A percentile compares a stretch with the other conserved stretches of the same genome.
phyloP scores from a whole-genome alignment of 1,140 invertebrate genomes.

The Leucophenga varia region DNA sequence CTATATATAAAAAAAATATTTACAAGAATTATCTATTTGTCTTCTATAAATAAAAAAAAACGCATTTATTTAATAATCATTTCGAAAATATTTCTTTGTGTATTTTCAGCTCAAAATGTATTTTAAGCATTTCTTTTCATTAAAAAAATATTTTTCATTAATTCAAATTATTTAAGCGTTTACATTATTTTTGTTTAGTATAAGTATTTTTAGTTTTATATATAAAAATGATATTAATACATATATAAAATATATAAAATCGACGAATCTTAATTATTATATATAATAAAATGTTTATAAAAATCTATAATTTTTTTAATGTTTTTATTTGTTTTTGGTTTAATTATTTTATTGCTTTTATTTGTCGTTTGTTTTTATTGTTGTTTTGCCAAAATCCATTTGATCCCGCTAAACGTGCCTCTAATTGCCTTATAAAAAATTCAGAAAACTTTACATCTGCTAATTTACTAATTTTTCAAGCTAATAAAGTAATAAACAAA shows the following conservation, averaged over 20 bases:
- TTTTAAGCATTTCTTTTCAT: conserved; percentile 21
- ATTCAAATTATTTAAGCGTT: not conserved
- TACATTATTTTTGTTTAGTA: conserved; percentile 6
- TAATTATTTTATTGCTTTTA: conserved; percentile 9
- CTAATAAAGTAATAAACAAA: conserved; percentile 24
- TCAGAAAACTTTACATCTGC: not conserved
- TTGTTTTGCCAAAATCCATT: too few species aligned
- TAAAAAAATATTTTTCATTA: conserved; percentile 5
- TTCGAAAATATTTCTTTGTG: conserved; percentile 42
- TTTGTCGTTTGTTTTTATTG: conserved; percentile 8
- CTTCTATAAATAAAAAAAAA: conserved; percentile 12
- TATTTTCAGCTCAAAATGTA: conserved; percentile 55
- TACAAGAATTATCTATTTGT: not conserved
- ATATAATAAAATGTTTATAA: conserved; percentile 41
- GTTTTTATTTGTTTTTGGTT: conserved; percentile 5
- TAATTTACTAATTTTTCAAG: conserved; percentile 23
- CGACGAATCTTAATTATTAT: conserved; percentile 14
- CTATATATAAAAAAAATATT: conserved; percentile 11
- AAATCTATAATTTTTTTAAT: conserved; percentile 15
- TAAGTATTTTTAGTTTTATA: too few species aligned
- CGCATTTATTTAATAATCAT: conserved; percentile 22
- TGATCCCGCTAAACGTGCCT: too few species aligned
- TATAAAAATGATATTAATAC: too few species aligned
- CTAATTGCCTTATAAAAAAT: conserved; percentile 1
- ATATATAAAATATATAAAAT: conserved; percentile 16